These are phyloP conservation scores for Sebastes alutus DNA, from an alignment of 2,797 vertebrate genomes.

Conservation along the genomic window DNA sequence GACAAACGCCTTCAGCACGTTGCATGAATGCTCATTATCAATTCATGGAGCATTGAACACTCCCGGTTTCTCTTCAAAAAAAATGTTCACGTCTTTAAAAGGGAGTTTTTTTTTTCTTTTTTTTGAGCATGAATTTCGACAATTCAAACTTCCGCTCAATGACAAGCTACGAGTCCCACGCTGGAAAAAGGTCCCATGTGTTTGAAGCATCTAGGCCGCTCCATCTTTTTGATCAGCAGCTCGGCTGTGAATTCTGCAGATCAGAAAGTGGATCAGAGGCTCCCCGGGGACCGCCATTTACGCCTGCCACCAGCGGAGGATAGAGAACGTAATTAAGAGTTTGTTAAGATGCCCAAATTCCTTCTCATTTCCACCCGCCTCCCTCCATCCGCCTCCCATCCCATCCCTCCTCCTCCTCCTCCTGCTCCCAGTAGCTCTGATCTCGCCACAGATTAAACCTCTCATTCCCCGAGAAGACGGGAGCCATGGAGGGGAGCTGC, in stretches of 20 bases:
- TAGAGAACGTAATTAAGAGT: conserved; percentile 80
- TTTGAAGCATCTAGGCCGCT: conserved; percentile 82
- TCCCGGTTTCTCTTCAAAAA: conserved; percentile 46
- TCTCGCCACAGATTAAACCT: conserved; percentile 76
- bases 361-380: conserved; percentile 70
- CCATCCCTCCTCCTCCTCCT: conserved; percentile 54
- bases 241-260: conserved; percentile 76
- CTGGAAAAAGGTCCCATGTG: conserved; percentile 76
- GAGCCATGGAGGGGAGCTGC: conserved; percentile 58
- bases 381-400: conserved; percentile 44
- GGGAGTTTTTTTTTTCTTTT: conserved; percentile 1
- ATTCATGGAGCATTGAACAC: conserved; percentile 73
- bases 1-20: conserved; percentile 73
- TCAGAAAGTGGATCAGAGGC: conserved; percentile 84
- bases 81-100: conserved; percentile 42
- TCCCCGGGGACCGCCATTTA: conserved; percentile 81
- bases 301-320: conserved; percentile 76
- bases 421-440: conserved; percentile 70
- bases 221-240: conserved; percentile 82
- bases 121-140: conserved; percentile 65
- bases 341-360: conserved; percentile 83
- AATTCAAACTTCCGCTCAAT: conserved; percentile 78
- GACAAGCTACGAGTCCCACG: conserved; percentile 71
- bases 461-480: conserved; percentile 66
- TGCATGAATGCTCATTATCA: conserved; percentile 76